These are phyloP conservation scores for Bufo gargarizans DNA, from an alignment of 2,113 vertebrate species.

Conservation along the genomic window DNA sequence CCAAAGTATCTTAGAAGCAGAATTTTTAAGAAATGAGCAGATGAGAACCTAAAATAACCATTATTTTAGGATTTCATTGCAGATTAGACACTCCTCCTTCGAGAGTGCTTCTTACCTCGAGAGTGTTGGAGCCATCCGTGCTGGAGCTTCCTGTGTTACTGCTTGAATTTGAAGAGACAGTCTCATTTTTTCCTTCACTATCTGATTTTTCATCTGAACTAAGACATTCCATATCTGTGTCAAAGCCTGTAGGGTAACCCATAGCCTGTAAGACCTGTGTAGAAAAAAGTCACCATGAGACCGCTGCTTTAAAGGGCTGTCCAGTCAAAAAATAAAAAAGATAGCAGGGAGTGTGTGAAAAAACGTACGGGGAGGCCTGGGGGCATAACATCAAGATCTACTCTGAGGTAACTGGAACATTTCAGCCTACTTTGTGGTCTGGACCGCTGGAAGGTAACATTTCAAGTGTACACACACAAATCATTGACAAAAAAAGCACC, in stretches of 20 bases:
- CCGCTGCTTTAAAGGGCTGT: no score
- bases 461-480: no score
- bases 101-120: conserved; percentile 79
- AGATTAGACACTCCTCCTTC: not conserved
- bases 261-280: conserved; percentile 93
- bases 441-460: no score
- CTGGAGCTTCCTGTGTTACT: conserved; percentile 93
- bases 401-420: no score
- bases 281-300: conserved; percentile 42
- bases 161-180: conserved; percentile 87
- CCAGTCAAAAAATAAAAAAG: no score
- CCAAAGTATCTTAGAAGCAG: not conserved
- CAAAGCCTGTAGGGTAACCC: conserved; percentile 97
- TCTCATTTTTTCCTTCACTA: conserved; percentile 94
- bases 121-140: conserved; percentile 91
- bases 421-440: no score
- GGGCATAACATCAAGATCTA: no score
- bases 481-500: no score
- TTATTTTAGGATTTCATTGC: not conserved
- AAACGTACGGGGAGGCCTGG: no score
- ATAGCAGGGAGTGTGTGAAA: no score
- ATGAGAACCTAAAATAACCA: no score
- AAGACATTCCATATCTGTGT: conserved; percentile 93
- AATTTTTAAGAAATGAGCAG: rapidly evolving
- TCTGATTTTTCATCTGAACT: conserved; percentile 98